Conservation (phyloP, 1,140 invertebrate genomes). For the Drosophila kepulauana region DNA sequence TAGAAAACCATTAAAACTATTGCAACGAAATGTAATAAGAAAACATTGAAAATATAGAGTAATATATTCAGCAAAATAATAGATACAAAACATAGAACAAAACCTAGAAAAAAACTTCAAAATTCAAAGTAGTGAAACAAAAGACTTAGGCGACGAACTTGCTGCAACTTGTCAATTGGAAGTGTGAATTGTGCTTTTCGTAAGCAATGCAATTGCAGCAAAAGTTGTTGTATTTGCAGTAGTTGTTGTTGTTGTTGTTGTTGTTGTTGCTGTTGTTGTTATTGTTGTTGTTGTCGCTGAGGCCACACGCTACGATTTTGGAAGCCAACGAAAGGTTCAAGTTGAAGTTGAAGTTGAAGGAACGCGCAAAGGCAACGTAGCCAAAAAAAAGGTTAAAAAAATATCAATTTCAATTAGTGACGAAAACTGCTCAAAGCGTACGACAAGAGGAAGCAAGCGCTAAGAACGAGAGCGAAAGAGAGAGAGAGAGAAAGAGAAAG, state of each 20-base stretch:
- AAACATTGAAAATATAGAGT: too few relatives aligned
- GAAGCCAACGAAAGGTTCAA: constrained; percentile 64
- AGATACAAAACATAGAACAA: too few relatives aligned
- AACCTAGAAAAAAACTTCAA: too few relatives aligned
- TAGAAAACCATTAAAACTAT: too few relatives aligned
- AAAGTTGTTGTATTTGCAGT: background rate
- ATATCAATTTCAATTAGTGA: constrained; percentile 80
- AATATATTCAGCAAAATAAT: too few relatives aligned
- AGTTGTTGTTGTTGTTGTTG: constrained; percentile 5
- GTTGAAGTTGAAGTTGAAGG: constrained; percentile 12
- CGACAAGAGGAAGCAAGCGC: constrained; percentile 11
- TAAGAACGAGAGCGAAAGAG: constrained; percentile 37
- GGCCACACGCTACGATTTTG: constrained; percentile 53
- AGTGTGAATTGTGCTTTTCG: background rate
- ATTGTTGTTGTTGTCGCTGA: constrained; percentile 16
- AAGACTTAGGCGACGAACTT: constrained; percentile 78
- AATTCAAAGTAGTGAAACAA: constrained; percentile 46
- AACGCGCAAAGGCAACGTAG: constrained; percentile 45
- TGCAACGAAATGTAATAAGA: too few relatives aligned
- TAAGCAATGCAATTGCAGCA: constrained; percentile 4
- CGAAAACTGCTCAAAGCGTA: constrained; percentile 32
- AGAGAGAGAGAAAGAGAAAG: constrained; percentile 32
- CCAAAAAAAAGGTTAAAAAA: constrained; percentile 30
- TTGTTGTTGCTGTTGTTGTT: constrained; percentile 25
- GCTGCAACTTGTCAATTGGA: constrained; percentile 16